Evolutionary conservation across 2,888 invertebrate genomes (phyloP), one percentile per base, ranked within the genome.

Genomic region (Nasonia oneida): DNA sequence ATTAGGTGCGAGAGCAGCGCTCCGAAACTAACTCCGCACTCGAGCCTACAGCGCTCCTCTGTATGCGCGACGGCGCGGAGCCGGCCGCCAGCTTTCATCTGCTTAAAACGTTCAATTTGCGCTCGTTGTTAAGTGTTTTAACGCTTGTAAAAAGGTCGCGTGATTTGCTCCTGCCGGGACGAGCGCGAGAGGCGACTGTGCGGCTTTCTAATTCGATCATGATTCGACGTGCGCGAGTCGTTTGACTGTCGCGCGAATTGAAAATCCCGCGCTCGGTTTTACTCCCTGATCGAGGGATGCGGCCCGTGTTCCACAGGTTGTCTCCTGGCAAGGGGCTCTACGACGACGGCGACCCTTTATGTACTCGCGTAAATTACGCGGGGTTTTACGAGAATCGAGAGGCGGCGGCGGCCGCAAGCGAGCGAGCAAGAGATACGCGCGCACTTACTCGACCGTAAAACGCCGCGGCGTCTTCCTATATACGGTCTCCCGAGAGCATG

Each of bases 31-130:
- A 39, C 39, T 71, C 71, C 15, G 3, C 3, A 53, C 29, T 33
- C 12, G 70, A 37, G 70, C 14, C 15, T 10, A 15, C 70, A 33
- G 15, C 57, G 67, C 67, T 70, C 18, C 70, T 70, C 70, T 42
- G n/a, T n/a, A 33, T 67, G 33, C 42, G 37, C 70, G 50, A 61
- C 39, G 12, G 18, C 47, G 47, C 6, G 8, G 10, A 47, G 71
- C 39, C 61, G 18, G n/a, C 39, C 23, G 42, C 8, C 70, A 23
- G 79, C 81, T 73, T 81, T 81, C 73, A 81, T 73, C 74, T 74
- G 61, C 61, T 81, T 73, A 74, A 64, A 74, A 81, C 81, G 61
- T 74, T 81, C 73, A 81, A 81, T 81, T 81, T 81, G 61, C 53
- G 71, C 81, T 29, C 73, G 81, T 33, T 61, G 81, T 74, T 80